Conservation (phyloP, 2,797 vertebrate genomes). For the Hapalemur alaotrensis region DNA sequence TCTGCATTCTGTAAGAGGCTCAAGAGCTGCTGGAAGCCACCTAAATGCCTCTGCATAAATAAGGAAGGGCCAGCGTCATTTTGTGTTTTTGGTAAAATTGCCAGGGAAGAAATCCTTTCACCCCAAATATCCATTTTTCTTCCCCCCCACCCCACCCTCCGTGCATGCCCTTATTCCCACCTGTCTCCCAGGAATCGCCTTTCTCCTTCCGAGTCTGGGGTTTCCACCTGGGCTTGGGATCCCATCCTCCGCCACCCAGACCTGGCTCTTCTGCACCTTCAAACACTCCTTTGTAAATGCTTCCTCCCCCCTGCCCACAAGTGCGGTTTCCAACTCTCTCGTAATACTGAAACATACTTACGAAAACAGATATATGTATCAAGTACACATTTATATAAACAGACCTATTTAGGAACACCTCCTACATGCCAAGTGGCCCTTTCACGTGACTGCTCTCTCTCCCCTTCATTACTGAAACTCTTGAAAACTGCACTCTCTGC, state of each 20-base stretch:
- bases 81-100: not conserved
- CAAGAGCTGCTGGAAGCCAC: not conserved
- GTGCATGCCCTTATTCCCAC: fast-evolving
- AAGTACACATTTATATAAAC: not conserved
- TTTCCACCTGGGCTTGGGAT: not conserved
- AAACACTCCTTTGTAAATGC: not conserved
- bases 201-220: not conserved
- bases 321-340: not conserved
- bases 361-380: not conserved
- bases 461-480: not conserved
- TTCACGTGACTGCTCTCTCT: not conserved
- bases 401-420: not conserved
- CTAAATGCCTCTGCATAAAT: not conserved
- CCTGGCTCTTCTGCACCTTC: not conserved
- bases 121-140: not conserved
- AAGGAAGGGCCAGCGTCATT: not conserved
- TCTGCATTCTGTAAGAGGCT: not conserved
- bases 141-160: not conserved
- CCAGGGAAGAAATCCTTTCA: not conserved
- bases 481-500: not conserved
- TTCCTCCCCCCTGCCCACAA: not conserved
- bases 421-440: not conserved
- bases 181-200: not conserved
- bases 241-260: not conserved
- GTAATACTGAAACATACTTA: not conserved